Evolutionary conservation across 2,113 vertebrate genomes (phyloP).

Genomic region (Rhynchomys soricoides): DNA sequence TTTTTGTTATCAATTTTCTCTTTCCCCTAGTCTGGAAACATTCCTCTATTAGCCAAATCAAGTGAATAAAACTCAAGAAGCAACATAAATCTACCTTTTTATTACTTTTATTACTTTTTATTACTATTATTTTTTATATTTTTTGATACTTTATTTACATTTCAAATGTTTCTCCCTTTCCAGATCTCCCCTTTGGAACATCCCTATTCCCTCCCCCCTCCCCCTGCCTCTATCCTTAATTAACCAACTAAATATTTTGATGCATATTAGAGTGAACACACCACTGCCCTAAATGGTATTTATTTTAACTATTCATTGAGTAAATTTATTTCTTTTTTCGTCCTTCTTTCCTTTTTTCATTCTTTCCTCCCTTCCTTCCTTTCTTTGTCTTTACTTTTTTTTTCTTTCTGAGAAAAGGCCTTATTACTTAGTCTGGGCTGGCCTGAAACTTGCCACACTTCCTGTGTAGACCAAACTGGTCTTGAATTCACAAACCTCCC

Average conservation of each 20-base stretch:
- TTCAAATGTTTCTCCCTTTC: too few relatives aligned
- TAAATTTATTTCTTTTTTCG: not conserved
- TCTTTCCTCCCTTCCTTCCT: not conserved
- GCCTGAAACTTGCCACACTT: not conserved
- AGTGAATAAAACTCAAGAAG: not conserved
- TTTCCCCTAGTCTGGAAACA: not conserved
- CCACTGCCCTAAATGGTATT: not conserved
- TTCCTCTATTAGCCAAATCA: not conserved
- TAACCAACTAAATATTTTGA: not conserved
- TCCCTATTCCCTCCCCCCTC: too few relatives aligned
- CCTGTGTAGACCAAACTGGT: not conserved
- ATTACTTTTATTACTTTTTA: too few relatives aligned
- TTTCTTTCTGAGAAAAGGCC: not conserved
- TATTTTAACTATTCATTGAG: conserved; percentile 32
- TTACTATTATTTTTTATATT: too few relatives aligned
- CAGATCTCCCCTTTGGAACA: too few relatives aligned
- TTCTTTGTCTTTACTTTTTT: not conserved
- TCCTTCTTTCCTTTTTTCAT: not conserved
- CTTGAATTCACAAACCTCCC: not conserved
- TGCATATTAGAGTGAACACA: not conserved
- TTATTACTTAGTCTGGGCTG: too few relatives aligned
- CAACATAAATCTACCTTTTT: not conserved
- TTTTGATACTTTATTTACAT: too few relatives aligned
- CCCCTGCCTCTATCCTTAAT: too few relatives aligned
- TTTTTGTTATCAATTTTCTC: not conserved